A percentile compares a stretch with the other conserved stretches of the same genome.
phyloP scores from a whole-genome alignment of 2,888 invertebrate genomes.

The Lasioglossum vierecki region DNA sequence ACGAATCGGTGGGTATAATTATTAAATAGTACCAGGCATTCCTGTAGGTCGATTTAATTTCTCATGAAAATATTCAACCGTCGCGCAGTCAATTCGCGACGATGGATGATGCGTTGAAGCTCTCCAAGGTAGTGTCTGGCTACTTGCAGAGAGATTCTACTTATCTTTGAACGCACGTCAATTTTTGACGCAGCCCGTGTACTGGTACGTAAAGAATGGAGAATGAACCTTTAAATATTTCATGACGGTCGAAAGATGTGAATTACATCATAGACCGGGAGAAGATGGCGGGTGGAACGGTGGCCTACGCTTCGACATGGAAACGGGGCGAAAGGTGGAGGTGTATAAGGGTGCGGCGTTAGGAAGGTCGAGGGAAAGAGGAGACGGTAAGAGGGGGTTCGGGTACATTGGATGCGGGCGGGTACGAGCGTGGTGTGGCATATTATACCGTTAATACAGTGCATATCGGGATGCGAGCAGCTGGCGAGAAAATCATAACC shows the following conservation, averaged over 20 bases:
- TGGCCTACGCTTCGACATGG: constrained; percentile 31
- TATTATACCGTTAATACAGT: constrained; percentile 81
- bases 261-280: constrained; percentile 69
- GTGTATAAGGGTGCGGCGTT: background rate
- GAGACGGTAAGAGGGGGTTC: constrained; percentile 27
- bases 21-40: background rate
- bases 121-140: background rate
- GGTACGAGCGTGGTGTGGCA: constrained; percentile 77
- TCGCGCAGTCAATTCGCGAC: background rate
- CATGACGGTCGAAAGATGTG: constrained; percentile 76
- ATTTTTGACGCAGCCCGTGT: background rate
- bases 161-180: background rate
- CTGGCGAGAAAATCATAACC: constrained; percentile 79
- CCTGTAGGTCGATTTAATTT: background rate
- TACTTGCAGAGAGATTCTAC: background rate
- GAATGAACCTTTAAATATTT: constrained; percentile 77
- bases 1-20: background rate
- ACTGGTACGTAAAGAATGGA: constrained; percentile 52
- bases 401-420: constrained; percentile 75
- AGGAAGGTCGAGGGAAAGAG: background rate
- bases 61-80: background rate
- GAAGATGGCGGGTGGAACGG: constrained; percentile 61
- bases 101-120: background rate
- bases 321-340: background rate
- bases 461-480: constrained; percentile 79